Evolutionary conservation across 2,888 invertebrate species (phyloP).

Genomic region (Euzophera pinguis): DNA sequence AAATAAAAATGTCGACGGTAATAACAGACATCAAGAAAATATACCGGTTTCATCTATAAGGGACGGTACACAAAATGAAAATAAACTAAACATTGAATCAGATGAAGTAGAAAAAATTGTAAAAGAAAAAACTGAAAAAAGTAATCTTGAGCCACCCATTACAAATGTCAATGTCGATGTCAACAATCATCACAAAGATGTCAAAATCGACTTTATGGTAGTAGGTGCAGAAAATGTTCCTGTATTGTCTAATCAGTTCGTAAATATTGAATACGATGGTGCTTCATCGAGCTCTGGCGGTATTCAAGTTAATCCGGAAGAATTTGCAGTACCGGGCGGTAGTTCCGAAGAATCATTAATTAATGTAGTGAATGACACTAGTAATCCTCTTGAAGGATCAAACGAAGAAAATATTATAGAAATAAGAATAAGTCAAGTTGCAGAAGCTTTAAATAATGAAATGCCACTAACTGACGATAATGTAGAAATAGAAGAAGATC

Average conservation of each 20-base stretch:
- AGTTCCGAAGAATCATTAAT: not conserved
- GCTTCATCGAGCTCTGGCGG: not conserved
- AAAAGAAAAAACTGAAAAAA: not conserved
- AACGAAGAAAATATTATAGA: conserved; percentile 24
- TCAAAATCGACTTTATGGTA: not conserved
- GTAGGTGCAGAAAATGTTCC: not conserved
- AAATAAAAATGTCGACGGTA: not conserved
- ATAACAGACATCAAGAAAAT: not conserved
- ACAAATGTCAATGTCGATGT: not conserved
- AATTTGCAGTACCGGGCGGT: no score
- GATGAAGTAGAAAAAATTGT: not conserved
- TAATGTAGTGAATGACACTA: not conserved
- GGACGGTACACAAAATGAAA: not conserved
- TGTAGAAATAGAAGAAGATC: not conserved
- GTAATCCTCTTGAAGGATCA: conserved; percentile 15
- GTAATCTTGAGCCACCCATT: not conserved
- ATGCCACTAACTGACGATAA: not conserved
- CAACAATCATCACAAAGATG: not conserved
- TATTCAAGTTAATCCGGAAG: not conserved
- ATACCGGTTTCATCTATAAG: not conserved
- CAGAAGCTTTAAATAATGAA: conserved; percentile 4
- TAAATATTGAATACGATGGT: not conserved
- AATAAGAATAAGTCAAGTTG: conserved; percentile 7
- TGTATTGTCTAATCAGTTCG: not conserved
- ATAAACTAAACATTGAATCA: not conserved